Percentiles rank a stretch among this genome's conserved stretches.
Evolutionary conservation across 2,888 invertebrate species (phyloP).

Genomic region (Drosophila robusta): DNA sequence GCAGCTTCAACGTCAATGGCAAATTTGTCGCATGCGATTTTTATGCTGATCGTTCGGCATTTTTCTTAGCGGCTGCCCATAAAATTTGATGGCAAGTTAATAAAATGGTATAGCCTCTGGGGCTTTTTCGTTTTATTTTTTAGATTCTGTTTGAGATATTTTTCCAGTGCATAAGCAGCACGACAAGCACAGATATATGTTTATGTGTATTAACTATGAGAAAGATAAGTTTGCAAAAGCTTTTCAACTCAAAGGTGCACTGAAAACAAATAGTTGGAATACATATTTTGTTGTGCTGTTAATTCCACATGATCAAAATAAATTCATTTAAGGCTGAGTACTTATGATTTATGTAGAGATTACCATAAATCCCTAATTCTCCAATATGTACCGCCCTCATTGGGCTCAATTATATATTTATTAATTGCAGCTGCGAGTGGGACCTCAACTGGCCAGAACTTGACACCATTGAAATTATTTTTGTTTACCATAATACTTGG

Average conservation of each 20-base stretch:
- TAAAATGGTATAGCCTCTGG: slow-evolving; percentile 65
- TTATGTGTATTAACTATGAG: background rate
- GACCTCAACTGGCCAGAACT: no score
- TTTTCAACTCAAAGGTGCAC: background rate
- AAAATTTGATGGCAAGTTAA: slow-evolving; percentile 68
- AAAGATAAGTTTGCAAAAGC: background rate
- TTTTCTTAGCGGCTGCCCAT: slow-evolving; percentile 50
- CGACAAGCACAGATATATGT: slow-evolving; percentile 3
- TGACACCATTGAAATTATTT: no score
- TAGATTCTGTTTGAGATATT: slow-evolving; percentile 6
- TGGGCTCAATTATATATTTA: no score
- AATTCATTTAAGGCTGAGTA: no score
- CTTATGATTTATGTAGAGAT: no score
- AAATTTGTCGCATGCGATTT: slow-evolving; percentile 79
- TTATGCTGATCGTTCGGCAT: slow-evolving; percentile 66
- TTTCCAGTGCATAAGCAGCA: slow-evolving; percentile 3
- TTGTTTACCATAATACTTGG: no score
- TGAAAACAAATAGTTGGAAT: no score
- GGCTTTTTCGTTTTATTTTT: slow-evolving; percentile 28
- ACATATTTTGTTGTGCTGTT: no score
- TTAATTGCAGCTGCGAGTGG: no score
- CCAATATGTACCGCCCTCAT: no score
- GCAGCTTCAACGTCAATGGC: slow-evolving; percentile 34
- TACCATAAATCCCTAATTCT: no score
- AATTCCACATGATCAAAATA: no score